These are phyloP conservation scores for Molanna angustata DNA, from an alignment of 2,888 invertebrate genomes.

Conservation along the genomic window DNA sequence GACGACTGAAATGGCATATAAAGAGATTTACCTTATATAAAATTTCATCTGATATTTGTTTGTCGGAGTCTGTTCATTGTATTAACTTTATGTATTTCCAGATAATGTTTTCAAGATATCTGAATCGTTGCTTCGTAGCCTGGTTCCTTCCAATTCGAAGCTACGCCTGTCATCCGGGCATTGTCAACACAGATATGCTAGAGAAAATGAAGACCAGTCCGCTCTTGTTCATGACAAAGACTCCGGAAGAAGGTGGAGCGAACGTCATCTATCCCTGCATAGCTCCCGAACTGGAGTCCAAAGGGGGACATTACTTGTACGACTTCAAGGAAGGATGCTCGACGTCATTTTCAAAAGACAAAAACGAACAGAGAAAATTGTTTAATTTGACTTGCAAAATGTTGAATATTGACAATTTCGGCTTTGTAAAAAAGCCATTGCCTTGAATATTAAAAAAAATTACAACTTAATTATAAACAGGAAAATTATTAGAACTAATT, in stretches of 20 bases:
- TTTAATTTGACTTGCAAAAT: conserved; percentile 47
- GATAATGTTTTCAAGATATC: conserved; percentile 15
- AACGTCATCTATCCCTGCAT: conserved; percentile 75
- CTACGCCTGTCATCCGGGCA: conserved; percentile 8
- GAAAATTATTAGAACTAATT: no score
- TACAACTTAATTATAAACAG: no score
- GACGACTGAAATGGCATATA: no score
- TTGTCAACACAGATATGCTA: conserved; percentile 13
- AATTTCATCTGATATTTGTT: no score
- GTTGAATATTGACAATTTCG: conserved; percentile 14
- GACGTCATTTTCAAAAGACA: conserved; percentile 56
- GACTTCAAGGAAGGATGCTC: conserved; percentile 66
- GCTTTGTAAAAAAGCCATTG: no score
- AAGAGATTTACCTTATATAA: no score
- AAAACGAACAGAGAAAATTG: conserved; percentile 60
- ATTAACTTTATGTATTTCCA: neutral
- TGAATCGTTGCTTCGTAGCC: neutral
- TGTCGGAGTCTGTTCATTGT: no score
- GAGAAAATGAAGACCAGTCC: neutral
- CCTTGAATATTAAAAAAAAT: no score
- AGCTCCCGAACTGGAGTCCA: conserved; percentile 66
- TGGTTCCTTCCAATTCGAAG: conserved; percentile 2
- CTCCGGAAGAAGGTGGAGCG: conserved; percentile 75
- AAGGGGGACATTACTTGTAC: conserved; percentile 78
- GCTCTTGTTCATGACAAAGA: conserved; percentile 68